Evolutionary conservation across 2,113 vertebrate species (phyloP).

Genomic region (Equus quagga): DNA sequence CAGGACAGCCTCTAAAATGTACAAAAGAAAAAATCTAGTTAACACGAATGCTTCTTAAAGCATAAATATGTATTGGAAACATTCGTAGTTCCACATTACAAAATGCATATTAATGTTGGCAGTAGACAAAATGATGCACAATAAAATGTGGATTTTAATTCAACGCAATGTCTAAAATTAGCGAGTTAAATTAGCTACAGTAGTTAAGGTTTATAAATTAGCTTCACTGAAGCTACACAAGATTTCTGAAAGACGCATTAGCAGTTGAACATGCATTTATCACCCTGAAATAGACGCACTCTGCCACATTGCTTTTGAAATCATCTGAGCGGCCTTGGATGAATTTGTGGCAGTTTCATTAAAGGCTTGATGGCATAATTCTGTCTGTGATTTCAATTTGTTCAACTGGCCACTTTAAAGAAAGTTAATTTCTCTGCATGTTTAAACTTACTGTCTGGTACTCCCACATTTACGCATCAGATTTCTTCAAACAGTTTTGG

Average conservation of each 20-base stretch:
- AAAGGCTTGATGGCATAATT: slow-evolving; percentile 69
- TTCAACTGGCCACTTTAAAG: slow-evolving; percentile 76
- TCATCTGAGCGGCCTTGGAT: slow-evolving; percentile 53
- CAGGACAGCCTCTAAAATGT: neutral
- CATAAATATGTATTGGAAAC: slow-evolving; percentile 62
- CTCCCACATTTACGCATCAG: neutral
- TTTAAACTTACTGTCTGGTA: slow-evolving; percentile 20
- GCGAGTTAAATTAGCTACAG: slow-evolving; percentile 80
- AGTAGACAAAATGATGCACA: slow-evolving; percentile 65
- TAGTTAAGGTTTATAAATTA: slow-evolving; percentile 85
- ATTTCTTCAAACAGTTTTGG: neutral
- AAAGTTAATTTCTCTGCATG: slow-evolving; percentile 66
- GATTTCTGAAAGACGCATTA: slow-evolving; percentile 79
- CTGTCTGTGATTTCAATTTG: slow-evolving; percentile 76
- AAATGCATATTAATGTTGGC: slow-evolving; percentile 69
- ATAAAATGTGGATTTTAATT: slow-evolving; percentile 75
- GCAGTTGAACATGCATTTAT: slow-evolving; percentile 71
- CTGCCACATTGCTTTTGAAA: slow-evolving; percentile 73
- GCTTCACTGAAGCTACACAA: slow-evolving; percentile 72
- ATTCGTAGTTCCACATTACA: slow-evolving; percentile 44
- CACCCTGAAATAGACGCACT: slow-evolving; percentile 79
- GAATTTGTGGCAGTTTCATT: slow-evolving; percentile 72
- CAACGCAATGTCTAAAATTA: slow-evolving; percentile 75
- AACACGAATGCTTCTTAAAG: slow-evolving; percentile 26
- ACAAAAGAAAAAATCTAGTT: neutral